Evolutionary conservation across 2,113 vertebrate genomes (phyloP).

Genomic region (Taxidea taxus): DNA sequence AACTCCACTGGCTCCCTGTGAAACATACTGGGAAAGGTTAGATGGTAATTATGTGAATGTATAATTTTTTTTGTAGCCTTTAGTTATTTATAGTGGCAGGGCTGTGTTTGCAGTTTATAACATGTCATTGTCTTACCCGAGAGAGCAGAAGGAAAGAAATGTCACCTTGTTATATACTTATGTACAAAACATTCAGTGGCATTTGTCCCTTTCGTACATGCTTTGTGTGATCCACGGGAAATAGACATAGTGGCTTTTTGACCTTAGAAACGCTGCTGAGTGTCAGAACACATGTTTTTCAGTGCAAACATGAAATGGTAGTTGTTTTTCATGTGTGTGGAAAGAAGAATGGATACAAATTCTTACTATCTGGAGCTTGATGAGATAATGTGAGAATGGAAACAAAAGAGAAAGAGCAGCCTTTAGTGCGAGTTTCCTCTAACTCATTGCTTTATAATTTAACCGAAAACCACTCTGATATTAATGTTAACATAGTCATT

Average conservation of each 20-base stretch:
- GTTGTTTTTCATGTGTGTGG: not conserved
- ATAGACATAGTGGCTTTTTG: constrained; percentile 43
- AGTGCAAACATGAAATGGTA: not conserved
- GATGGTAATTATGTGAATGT: constrained; percentile 62
- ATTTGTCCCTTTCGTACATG: constrained; percentile 50
- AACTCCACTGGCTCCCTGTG: not conserved
- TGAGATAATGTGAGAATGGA: constrained; percentile 30
- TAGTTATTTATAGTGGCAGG: constrained; percentile 64
- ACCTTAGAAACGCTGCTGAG: constrained; percentile 56
- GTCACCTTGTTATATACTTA: constrained; percentile 32
- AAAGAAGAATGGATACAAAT: constrained; percentile 37
- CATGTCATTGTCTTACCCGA: not conserved
- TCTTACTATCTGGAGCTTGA: constrained; percentile 30
- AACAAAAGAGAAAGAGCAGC: not conserved
- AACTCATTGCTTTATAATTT: constrained; percentile 26
- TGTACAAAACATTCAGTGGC: constrained; percentile 31
- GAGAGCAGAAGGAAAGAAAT: constrained; percentile 38
- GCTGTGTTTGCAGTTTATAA: constrained; percentile 34
- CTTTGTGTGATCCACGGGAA: constrained; percentile 47
- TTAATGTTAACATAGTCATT: constrained; percentile 36
- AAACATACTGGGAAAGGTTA: constrained; percentile 47
- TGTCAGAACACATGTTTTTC: not conserved
- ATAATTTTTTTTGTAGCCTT: not conserved
- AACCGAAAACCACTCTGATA: not conserved
- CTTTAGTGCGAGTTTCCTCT: not conserved